These are phyloP conservation scores for Myioborus melanocephalus DNA, from an alignment of 2,797 vertebrate genomes.

Conservation along the genomic window DNA sequence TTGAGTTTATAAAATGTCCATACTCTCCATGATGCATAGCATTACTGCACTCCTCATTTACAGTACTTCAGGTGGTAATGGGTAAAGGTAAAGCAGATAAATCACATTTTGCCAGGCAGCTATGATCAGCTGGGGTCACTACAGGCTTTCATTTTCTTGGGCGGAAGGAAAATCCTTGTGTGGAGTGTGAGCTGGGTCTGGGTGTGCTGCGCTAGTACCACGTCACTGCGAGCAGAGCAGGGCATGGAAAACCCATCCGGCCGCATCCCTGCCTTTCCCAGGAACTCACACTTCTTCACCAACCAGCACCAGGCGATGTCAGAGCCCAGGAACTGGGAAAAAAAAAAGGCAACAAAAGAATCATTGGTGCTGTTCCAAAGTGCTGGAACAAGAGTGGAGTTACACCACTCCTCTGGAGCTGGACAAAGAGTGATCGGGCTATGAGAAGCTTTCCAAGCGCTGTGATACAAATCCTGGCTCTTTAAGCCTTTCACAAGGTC, in stretches of 20 bases:
- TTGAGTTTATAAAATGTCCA: neutral
- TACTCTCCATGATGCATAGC: neutral
- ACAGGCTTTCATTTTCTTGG: neutral
- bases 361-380: neutral
- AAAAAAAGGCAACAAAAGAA: neutral
- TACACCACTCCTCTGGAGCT: accelerated
- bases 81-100: neutral
- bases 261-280: neutral
- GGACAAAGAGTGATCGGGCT: neutral
- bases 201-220: accelerated
- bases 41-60: neutral
- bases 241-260: neutral
- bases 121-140: neutral
- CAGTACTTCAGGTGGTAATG: neutral
- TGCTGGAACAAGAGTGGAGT: neutral
- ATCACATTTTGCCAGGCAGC: neutral
- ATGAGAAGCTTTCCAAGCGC: neutral
- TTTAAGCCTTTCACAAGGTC: neutral
- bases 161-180: neutral
- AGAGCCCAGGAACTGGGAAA: neutral
- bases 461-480: neutral
- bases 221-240: accelerated
- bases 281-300: neutral
- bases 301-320: accelerated
- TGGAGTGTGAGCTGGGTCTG: accelerated